phyloP scores from a whole-genome alignment of 2,797 vertebrate species.

The Taeniopygia guttata region DNA sequence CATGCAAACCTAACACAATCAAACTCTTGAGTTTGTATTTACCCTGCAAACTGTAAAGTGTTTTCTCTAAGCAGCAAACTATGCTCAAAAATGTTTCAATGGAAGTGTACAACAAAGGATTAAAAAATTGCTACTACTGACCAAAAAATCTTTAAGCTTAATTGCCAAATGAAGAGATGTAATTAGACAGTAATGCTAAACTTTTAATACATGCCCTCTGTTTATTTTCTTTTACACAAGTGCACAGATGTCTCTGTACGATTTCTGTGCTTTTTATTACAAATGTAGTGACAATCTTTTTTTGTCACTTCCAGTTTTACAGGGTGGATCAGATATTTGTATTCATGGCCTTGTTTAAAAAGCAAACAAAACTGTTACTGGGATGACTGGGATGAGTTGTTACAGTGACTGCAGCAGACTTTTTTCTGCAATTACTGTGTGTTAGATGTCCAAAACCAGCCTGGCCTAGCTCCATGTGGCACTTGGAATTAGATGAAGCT shows the following conservation, averaged over 20 bases:
- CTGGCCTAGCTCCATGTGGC: neutral
- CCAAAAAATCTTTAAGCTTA: neutral
- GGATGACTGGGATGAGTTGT: neutral
- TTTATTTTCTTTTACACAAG: neutral
- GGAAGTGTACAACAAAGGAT: neutral
- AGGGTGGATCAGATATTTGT: neutral
- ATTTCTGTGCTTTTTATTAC: neutral
- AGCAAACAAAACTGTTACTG: neutral
- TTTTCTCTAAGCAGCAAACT: neutral
- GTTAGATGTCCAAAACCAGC: neutral
- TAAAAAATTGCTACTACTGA: neutral
- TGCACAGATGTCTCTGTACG: neutral
- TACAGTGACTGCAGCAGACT: neutral
- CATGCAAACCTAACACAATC: neutral
- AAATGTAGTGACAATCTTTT: no score
- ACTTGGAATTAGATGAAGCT: neutral
- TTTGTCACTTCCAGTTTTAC: neutral
- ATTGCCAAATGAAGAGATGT: neutral
- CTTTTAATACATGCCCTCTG: neutral
- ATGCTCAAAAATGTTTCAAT: neutral
- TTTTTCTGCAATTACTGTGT: neutral
- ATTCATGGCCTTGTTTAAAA: neutral
- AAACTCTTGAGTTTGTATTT: neutral
- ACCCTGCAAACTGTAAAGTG: neutral
- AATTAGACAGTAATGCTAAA: neutral